These are phyloP conservation scores for Microtus agrestis DNA, from an alignment of 2,797 vertebrate species.

Conservation along the genomic window DNA sequence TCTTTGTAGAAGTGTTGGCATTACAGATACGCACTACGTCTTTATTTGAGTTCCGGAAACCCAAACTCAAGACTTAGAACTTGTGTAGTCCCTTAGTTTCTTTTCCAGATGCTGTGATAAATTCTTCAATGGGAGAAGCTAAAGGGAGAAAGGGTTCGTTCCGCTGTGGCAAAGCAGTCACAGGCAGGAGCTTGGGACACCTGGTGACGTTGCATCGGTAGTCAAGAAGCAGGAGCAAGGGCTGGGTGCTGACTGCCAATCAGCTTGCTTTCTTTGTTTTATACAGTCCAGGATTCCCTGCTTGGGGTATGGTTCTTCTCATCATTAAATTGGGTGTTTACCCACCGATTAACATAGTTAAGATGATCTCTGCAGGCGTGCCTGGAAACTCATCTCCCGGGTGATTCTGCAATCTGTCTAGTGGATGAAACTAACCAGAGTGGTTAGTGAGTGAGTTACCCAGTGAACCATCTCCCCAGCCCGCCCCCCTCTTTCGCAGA, in stretches of 20 bases:
- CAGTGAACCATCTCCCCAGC: neutral
- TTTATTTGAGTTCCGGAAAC: neutral
- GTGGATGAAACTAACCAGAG: neutral
- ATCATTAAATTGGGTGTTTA: neutral
- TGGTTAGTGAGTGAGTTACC: neutral
- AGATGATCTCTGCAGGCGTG: neutral
- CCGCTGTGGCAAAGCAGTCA: neutral
- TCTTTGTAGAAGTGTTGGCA: neutral
- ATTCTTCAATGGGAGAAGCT: neutral
- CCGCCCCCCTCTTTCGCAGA: neutral
- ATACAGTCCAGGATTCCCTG: neutral
- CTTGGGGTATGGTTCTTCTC: too few species aligned
- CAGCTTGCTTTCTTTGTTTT: neutral
- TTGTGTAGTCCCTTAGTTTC: neutral
- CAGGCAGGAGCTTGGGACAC: neutral
- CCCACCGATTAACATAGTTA: neutral
- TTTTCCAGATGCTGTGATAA: neutral
- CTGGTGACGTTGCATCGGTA: neutral
- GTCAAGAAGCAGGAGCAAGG: neutral
- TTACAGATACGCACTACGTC: rapidly evolving
- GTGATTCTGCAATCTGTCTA: neutral
- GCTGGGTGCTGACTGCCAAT: neutral
- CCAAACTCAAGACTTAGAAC: neutral
- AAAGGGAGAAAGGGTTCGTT: neutral
- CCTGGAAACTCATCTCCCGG: neutral